These are phyloP conservation scores for Leucophenga maculata DNA, from an alignment of 2,888 invertebrate genomes.

Conservation along the genomic window DNA sequence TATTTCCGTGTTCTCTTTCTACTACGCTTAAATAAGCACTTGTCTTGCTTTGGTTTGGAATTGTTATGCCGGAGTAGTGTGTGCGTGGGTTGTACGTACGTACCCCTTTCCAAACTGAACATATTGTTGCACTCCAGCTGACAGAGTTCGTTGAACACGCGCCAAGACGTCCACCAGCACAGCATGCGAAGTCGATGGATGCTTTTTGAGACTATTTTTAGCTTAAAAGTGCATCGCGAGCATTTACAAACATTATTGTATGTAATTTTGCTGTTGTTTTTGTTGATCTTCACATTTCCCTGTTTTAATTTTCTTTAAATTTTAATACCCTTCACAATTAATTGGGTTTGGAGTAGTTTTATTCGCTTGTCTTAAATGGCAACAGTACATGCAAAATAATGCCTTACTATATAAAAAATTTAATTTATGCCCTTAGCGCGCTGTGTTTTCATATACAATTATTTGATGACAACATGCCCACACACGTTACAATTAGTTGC, in stretches of 20 bases:
- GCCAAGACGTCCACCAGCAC: neutral
- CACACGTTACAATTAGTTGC: too few relatives aligned
- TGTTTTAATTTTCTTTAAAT: slow-evolving; percentile 35
- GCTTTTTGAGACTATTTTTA: slow-evolving; percentile 47
- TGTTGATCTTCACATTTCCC: slow-evolving; percentile 30
- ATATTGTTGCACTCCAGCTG: neutral
- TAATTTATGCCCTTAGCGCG: too few relatives aligned
- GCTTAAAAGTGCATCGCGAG: slow-evolving; percentile 27
- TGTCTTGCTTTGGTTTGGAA: neutral
- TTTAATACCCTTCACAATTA: slow-evolving; percentile 26
- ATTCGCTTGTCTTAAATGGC: too few relatives aligned
- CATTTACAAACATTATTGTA: slow-evolving; percentile 4
- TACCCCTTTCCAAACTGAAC: neutral
- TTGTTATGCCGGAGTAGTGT: neutral
- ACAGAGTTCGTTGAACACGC: slow-evolving; percentile 43
- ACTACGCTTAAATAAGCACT: too few relatives aligned
- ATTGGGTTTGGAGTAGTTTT: too few relatives aligned
- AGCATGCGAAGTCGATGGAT: slow-evolving; percentile 1
- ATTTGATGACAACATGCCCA: too few relatives aligned
- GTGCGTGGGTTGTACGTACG: neutral
- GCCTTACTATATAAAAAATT: too few relatives aligned
- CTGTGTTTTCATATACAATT: too few relatives aligned
- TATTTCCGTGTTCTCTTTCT: neutral
- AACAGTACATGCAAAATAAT: too few relatives aligned
- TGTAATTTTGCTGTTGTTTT: slow-evolving; percentile 20